phyloP scores from a whole-genome alignment of 92 coral and sea anemone genomes.

The Phenganax subtilis region DNA sequence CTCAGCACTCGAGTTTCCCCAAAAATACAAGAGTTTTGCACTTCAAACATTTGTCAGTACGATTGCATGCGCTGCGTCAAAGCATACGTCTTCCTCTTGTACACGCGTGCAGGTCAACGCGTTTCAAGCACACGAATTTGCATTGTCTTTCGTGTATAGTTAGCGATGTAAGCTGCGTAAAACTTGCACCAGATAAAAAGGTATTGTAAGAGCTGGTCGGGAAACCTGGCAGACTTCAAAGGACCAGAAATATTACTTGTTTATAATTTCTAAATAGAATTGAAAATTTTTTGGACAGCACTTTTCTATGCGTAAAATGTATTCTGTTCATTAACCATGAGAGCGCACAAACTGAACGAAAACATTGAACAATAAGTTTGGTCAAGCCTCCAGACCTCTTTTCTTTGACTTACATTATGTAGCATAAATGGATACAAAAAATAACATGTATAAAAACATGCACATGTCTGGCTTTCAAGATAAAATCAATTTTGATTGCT shows the following conservation, averaged over 20 bases:
- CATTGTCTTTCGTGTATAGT: not conserved
- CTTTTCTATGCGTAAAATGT: no score
- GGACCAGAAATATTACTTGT: no score
- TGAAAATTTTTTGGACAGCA: not conserved
- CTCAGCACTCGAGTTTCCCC: slow-evolving; percentile 20
- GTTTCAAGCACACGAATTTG: not conserved
- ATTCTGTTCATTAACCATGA: no score
- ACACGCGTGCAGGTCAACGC: not conserved
- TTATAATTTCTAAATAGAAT: no score
- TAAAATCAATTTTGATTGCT: not conserved
- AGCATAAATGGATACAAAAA: not conserved
- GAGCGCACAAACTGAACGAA: no score
- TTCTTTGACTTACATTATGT: no score
- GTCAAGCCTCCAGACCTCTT: no score
- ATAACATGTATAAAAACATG: not conserved
- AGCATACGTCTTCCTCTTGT: not conserved
- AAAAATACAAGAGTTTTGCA: slow-evolving; percentile 11
- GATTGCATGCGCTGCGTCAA: slow-evolving; percentile 10
- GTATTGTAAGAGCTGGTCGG: no score
- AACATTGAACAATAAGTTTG: no score
- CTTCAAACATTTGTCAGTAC: slow-evolving; percentile 27
- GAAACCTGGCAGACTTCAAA: no score
- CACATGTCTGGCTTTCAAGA: not conserved
- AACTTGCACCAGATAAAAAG: no score
- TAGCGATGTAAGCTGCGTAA: no score